Base-by-base conservation (phyloP, 2,888 invertebrate genomes). In the Yponomeuta cagnagella region DNA sequence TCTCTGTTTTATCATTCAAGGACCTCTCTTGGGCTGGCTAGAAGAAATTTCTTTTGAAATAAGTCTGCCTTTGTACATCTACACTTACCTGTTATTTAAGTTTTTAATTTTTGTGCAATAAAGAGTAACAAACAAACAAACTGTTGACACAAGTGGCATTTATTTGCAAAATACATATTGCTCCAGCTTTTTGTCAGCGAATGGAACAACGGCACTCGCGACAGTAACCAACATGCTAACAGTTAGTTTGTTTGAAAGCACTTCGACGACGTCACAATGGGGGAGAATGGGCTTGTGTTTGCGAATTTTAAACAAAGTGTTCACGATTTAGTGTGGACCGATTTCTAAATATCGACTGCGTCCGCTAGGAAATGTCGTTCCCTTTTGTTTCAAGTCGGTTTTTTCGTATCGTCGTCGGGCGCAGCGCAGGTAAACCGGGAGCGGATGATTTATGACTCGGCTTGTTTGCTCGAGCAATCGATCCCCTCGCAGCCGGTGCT, bases 401-500 rank as follows among this genome's bases (percentile, higher is more conserved):
- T 86, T 70, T 31, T 71, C 68, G 80, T 86, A 88, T 89, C 88
- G 88, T 89, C 88, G 88, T 87, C 84, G 87, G 82, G 80, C 43
- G 43, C 43, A 8, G 81, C 78, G 87, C 90, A 90, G 89, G 90
- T 90, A 90, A 23, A 86, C 83, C 83, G 86, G 87, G 82, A 43
- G 43, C 82, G 87, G 82, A 90, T 91, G 91, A 91, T 91, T 91
- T 91, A 91, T 91, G 85, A 81, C 87, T 80, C 75, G 77, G 82
- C 87, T 86, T 90, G 90, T 90, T 91, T 91, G 91, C 86, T 86
- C 89, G 85, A 88, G 89, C 89, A 90, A 91, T 91, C 91, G 90
- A 90, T 89, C 82, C 82, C 80, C 76, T 77, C 79, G 81, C 76
- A 74, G 74, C 72, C 80, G 75, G 81, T 83, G 82, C 73, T 74